Percentiles rank a stretch among this genome's conserved stretches.
Conservation (phyloP, 2,113 vertebrate species). For the Sylvia atricapilla region DNA sequence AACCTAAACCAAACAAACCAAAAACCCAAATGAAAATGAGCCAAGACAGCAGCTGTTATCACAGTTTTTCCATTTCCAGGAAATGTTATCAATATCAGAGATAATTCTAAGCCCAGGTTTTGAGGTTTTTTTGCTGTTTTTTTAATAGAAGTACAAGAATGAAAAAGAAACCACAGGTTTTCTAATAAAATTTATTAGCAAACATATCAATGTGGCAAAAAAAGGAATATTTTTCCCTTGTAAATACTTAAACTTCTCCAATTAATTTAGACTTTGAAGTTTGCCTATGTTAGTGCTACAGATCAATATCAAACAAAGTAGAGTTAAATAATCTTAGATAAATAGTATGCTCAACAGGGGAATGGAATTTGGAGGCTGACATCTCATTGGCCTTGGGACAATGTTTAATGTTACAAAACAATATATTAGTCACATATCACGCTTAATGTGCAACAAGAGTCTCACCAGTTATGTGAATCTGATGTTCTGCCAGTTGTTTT, state of each 20-base stretch:
- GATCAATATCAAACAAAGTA: neutral
- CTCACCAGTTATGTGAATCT: neutral
- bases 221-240: neutral
- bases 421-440: neutral
- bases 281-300: neutral
- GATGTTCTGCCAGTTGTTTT: neutral
- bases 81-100: conserved; percentile 52
- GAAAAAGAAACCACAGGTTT: conserved; percentile 16
- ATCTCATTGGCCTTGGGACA: neutral
- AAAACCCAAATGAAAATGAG: conserved; percentile 8
- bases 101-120: conserved; percentile 14
- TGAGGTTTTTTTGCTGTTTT: neutral
- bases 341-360: neutral
- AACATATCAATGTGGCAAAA: neutral
- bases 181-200: neutral
- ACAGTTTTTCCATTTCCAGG: conserved; percentile 32
- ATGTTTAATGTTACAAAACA: conserved; percentile 40
- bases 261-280: conserved; percentile 20
- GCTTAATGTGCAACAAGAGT: neutral
- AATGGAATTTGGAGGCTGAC: neutral
- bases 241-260: neutral
- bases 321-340: conserved; percentile 9
- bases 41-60: conserved; percentile 38
- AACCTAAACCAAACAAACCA: neutral
- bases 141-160: neutral